Conservation (phyloP, 1,140 invertebrate genomes). For the Aricia agestis region DNA sequence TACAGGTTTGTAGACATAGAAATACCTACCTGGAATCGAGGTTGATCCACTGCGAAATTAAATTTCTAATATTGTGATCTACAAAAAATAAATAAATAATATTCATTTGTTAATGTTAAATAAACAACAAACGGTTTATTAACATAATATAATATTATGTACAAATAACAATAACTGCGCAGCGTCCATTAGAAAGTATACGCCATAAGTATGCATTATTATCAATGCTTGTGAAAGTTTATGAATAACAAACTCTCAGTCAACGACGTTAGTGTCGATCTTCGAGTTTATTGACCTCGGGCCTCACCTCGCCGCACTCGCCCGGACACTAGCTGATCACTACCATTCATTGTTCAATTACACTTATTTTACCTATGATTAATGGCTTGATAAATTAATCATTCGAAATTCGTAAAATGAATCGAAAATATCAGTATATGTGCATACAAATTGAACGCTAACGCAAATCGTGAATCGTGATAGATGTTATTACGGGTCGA, state of each 20-base stretch:
- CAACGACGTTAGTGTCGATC: slow-evolving; percentile 52
- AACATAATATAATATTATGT: neutral
- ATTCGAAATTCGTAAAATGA: neutral
- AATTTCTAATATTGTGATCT: no score
- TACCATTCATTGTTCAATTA: slow-evolving; percentile 41
- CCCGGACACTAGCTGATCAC: slow-evolving; percentile 47
- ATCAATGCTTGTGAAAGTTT: slow-evolving; percentile 44
- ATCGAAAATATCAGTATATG: neutral
- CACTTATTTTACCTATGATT: slow-evolving; percentile 12
- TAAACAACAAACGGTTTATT: neutral
- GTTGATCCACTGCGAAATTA: no score
- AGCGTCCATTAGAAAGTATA: slow-evolving; percentile 19
- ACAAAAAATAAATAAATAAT: no score
- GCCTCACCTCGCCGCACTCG: slow-evolving; percentile 28
- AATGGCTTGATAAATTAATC: slow-evolving; percentile 1
- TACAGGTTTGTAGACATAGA: no score
- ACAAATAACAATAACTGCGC: neutral
- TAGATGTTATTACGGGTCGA: slow-evolving; percentile 49
- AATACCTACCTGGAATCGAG: no score
- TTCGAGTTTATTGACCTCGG: slow-evolving; percentile 53
- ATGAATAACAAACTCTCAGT: slow-evolving; percentile 49
- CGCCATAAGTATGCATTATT: slow-evolving; percentile 31
- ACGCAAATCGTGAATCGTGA: slow-evolving; percentile 36
- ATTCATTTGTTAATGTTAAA: no score
- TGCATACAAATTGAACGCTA: neutral